These are phyloP conservation scores for Mesocentrotus franciscanus DNA, from an alignment of 53 echinoderm and acorn worm genomes.

Conservation along the genomic window DNA sequence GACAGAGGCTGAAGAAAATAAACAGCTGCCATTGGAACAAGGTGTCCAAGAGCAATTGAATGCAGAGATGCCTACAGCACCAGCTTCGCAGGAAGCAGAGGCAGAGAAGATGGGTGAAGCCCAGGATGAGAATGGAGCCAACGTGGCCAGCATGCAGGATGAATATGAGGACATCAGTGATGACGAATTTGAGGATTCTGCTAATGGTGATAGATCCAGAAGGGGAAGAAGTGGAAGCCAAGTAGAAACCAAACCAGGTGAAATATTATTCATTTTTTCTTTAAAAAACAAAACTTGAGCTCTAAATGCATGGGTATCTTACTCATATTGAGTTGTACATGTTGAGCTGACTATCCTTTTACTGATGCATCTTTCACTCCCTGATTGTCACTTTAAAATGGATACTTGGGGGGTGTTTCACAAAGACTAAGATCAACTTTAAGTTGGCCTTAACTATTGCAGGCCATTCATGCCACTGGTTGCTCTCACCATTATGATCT, in stretches of 20 bases:
- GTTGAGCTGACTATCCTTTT: too few species aligned
- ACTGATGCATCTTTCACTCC: too few species aligned
- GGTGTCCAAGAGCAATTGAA: neutral
- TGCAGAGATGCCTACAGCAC: neutral
- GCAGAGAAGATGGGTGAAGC: neutral
- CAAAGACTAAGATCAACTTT: too few species aligned
- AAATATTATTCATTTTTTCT: neutral
- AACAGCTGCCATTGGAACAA: neutral
- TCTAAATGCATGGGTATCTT: too few species aligned
- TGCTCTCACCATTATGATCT: too few species aligned
- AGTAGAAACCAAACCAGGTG: constrained; percentile 32
- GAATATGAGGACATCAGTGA: constrained; percentile 92
- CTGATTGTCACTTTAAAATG: too few species aligned
- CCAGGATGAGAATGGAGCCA: constrained; percentile 44
- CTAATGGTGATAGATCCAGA: constrained; percentile 42
- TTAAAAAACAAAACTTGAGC: too few species aligned
- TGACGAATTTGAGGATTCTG: constrained; percentile 63
- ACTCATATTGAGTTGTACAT: neutral
- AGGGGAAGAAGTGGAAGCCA: constrained; percentile 57
- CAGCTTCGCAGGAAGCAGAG: neutral
- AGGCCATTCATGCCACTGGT: too few species aligned
- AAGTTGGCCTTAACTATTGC: too few species aligned
- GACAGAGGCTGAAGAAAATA: neutral
- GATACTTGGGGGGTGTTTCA: too few species aligned
- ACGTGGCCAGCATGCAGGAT: constrained; percentile 65